These are phyloP conservation scores for Xylocopa sonorina DNA, from an alignment of 1,140 invertebrate species.

Conservation along the genomic window DNA sequence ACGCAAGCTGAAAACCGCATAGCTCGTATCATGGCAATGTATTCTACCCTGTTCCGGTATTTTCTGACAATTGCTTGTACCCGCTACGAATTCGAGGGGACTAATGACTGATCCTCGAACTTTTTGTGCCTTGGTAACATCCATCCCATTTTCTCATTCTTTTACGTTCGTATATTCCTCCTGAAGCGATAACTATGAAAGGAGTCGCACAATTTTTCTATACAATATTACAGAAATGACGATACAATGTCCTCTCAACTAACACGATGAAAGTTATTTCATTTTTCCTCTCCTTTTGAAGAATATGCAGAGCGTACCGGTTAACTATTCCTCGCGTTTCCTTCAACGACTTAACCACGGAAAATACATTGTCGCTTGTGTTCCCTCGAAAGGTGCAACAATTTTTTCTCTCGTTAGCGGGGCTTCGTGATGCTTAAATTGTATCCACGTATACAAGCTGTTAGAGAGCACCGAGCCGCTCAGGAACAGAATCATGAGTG, in stretches of 20 bases:
- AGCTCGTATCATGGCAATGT: neutral
- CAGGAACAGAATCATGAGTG: neutral
- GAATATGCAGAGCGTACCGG: neutral
- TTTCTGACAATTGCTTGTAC: neutral
- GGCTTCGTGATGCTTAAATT: conserved; percentile 21
- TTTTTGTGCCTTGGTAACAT: neutral
- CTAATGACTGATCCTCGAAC: neutral
- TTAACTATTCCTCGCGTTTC: neutral
- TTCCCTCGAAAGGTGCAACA: neutral
- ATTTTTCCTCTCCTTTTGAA: neutral
- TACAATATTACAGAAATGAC: too few species aligned
- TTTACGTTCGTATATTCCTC: neutral
- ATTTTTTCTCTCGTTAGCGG: neutral
- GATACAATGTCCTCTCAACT: neutral
- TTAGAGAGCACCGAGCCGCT: conserved; percentile 1
- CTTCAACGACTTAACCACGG: neutral
- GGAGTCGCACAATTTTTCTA: too few species aligned
- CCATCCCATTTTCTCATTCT: neutral
- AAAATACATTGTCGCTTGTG: neutral
- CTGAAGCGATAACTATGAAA: neutral
- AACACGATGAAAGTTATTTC: conserved; percentile 6
- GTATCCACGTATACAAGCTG: conserved; percentile 12
- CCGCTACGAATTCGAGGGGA: neutral
- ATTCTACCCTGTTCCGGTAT: conserved; percentile 3
- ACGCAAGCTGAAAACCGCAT: too few species aligned